phyloP scores from a whole-genome alignment of 2,113 vertebrate species.

The Pseudopipra pipra region DNA sequence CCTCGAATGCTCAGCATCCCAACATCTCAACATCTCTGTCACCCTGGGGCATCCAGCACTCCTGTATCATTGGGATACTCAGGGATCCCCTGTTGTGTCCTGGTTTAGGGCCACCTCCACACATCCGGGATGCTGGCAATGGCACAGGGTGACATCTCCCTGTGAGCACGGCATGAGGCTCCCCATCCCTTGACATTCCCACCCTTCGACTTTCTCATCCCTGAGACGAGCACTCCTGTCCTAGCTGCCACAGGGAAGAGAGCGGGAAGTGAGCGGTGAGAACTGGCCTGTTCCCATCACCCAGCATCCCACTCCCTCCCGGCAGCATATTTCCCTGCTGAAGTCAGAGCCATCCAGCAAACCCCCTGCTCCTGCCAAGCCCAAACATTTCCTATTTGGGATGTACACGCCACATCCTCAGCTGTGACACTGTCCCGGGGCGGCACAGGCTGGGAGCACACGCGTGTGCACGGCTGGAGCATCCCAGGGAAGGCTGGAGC shows the following conservation, averaged over 20 bases:
- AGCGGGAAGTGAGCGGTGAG: neutral
- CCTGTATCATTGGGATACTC: neutral
- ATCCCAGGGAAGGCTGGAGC: neutral
- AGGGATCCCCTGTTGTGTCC: neutral
- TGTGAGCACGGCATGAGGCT: fast-evolving
- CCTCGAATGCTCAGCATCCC: neutral
- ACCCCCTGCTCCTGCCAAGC: neutral
- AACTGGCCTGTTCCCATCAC: neutral
- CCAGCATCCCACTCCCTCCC: neutral
- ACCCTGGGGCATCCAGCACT: neutral
- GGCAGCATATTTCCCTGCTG: constrained; percentile 14
- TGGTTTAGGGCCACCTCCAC: neutral
- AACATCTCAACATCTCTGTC: neutral
- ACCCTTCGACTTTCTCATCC: neutral
- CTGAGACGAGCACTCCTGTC: fast-evolving
- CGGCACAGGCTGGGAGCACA: neutral
- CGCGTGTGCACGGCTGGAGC: fast-evolving
- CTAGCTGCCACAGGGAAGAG: fast-evolving
- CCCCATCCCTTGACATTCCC: neutral
- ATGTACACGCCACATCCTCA: fast-evolving
- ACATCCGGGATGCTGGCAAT: fast-evolving
- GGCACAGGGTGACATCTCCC: neutral
- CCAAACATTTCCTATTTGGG: constrained; percentile 49
- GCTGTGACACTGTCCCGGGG: fast-evolving
- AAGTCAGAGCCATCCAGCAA: neutral